Percentiles rank a stretch among this genome's conserved stretches.
phyloP scores from a whole-genome alignment of 2,113 vertebrate species.

The Laticauda colubrina region DNA sequence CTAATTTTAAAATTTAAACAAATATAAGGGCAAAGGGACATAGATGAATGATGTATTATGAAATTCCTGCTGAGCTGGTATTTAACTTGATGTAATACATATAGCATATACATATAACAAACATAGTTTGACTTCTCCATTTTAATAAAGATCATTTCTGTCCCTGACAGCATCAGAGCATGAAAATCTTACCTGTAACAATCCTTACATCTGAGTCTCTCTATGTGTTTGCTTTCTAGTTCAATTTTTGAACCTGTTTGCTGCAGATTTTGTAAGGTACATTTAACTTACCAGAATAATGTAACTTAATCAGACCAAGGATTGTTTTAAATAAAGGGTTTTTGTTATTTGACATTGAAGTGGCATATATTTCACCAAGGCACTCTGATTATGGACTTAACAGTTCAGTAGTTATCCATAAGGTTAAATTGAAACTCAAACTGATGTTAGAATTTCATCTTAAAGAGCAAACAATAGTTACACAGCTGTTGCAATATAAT shows the following conservation, averaged over 20 bases:
- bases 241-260: slow-evolving; percentile 9
- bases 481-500: background rate
- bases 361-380: background rate
- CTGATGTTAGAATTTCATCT: background rate
- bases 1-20: background rate
- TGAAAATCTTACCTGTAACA: background rate
- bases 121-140: background rate
- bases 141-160: slow-evolving; percentile 3
- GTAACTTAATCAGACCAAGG: background rate
- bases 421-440: background rate
- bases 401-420: slow-evolving; percentile 2
- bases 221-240: background rate
- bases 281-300: background rate
- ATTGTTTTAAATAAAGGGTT: background rate
- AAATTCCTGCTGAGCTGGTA: background rate
- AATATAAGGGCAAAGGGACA: background rate
- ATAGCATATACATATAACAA: background rate
- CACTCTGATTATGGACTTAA: background rate
- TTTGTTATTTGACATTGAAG: background rate
- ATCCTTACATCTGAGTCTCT: background rate
- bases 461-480: background rate
- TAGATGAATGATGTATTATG: background rate
- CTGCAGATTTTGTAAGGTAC: slow-evolving; percentile 9
- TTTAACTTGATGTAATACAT: background rate
- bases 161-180: background rate